Evolutionary conservation across 2,888 invertebrate species (phyloP).

Genomic region (Drosophila suboccidentalis): DNA sequence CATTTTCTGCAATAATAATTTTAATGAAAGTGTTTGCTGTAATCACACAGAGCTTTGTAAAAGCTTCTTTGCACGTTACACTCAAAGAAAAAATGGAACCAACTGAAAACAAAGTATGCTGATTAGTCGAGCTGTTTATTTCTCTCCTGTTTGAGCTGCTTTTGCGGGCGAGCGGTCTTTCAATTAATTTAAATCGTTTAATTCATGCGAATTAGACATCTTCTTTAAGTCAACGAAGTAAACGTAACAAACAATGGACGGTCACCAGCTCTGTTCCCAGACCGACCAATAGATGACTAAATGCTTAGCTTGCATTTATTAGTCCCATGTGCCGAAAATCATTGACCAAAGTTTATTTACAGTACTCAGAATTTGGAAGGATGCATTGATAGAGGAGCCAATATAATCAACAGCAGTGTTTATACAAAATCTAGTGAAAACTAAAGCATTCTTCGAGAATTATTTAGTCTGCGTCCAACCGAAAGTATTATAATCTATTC

Average conservation of each 20-base stretch:
- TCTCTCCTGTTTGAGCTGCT: too few relatives aligned
- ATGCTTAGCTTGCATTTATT: constrained; percentile 43
- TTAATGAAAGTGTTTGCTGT: constrained; percentile 81
- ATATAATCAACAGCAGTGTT: background rate
- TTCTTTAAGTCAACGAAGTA: constrained; percentile 36
- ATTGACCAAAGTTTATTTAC: constrained; percentile 45
- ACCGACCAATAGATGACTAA: constrained; percentile 18
- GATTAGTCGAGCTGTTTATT: background rate
- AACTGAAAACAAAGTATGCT: background rate
- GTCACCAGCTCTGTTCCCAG: constrained; percentile 63
- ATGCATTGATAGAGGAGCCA: constrained; percentile 6
- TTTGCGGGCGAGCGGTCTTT: constrained; percentile 54
- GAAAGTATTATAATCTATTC: too few relatives aligned
- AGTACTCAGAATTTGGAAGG: background rate
- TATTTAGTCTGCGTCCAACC: too few relatives aligned
- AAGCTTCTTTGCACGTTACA: constrained; percentile 16
- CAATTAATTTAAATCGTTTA: constrained; percentile 73
- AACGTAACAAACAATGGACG: constrained; percentile 62
- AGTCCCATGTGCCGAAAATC: constrained; percentile 77
- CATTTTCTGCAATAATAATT: constrained; percentile 78
- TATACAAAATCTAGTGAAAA: too few relatives aligned
- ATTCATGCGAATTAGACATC: constrained; percentile 53
- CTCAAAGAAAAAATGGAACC: constrained; percentile 10
- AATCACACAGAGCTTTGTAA: constrained; percentile 57
- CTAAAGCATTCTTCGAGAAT: too few relatives aligned